Evolutionary conservation across 2,888 invertebrate species (phyloP).

Genomic region (Pegoplata infirma): DNA sequence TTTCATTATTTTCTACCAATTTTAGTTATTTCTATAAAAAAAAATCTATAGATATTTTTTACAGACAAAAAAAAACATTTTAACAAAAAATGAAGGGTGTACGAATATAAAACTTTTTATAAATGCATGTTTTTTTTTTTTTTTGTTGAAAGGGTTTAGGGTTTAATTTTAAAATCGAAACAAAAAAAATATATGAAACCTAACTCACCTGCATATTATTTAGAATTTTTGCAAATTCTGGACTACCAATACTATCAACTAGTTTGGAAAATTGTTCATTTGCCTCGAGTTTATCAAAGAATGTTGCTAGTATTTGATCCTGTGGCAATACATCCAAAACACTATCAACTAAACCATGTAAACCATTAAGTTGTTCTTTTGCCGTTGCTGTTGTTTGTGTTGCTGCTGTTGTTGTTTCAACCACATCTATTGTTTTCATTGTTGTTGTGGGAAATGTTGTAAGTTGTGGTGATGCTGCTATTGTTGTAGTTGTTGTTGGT

Average conservation of each 20-base stretch:
- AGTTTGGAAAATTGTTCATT: constrained; percentile 74
- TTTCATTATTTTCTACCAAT: constrained; percentile 12
- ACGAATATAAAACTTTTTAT: constrained; percentile 22
- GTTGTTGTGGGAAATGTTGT: constrained; percentile 10
- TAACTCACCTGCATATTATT: constrained; percentile 74
- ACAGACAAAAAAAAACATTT: constrained; percentile 33
- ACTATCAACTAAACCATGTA: constrained; percentile 76
- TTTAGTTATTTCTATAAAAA: constrained; percentile 22
- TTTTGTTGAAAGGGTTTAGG: background rate
- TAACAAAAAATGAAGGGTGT: constrained; percentile 20
- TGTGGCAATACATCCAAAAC: constrained; percentile 75
- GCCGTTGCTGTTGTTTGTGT: constrained; percentile 55
- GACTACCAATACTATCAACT: constrained; percentile 73
- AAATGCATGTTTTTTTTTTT: background rate
- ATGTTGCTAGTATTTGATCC: constrained; percentile 76
- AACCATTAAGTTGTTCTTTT: constrained; percentile 70
- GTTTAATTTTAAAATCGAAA: background rate
- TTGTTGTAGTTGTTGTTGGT: constrained; percentile 13
- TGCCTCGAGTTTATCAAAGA: constrained; percentile 76
- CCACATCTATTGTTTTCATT: constrained; percentile 22
- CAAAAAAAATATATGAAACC: constrained; percentile 22
- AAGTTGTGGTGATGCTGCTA: background rate
- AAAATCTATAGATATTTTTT: constrained; percentile 34
- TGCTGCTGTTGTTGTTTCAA: constrained; percentile 50
- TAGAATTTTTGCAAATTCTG: constrained; percentile 72